Conservation (phyloP, 2,797 vertebrate genomes). For the Dallia pectoralis region DNA sequence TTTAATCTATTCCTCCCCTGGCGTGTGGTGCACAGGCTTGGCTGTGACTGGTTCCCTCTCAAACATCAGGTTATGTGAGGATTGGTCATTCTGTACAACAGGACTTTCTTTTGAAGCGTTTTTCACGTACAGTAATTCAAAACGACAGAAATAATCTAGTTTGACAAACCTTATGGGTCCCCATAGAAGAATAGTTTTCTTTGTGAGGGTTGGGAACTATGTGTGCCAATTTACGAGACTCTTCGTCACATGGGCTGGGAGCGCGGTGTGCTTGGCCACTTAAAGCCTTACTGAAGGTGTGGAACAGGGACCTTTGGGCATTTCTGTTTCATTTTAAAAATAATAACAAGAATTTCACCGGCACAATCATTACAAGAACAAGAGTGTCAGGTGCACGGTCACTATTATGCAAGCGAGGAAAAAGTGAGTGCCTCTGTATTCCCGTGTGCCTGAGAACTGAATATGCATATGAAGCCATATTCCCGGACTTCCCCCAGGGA, state of each 20-base stretch:
- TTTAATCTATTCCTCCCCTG: slow-evolving; percentile 34
- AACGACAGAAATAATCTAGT: no score
- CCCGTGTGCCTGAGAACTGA: background rate
- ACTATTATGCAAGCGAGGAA: slow-evolving; percentile 37
- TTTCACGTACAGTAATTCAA: no score
- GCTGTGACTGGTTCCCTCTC: slow-evolving; percentile 24
- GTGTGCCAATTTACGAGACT: no score
- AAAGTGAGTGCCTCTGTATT: slow-evolving; percentile 13
- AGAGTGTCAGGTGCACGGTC: slow-evolving; percentile 33
- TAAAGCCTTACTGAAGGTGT: no score
- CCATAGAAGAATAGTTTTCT: no score
- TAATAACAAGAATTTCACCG: no score
- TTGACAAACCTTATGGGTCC: no score
- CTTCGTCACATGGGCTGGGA: no score
- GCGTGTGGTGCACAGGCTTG: slow-evolving; percentile 26
- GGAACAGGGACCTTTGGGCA: no score
- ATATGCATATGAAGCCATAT: background rate
- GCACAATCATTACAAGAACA: slow-evolving; percentile 41
- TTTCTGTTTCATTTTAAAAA: no score
- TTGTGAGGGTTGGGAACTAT: no score
- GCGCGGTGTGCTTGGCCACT: no score
- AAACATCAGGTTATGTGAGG: background rate
- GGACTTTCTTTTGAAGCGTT: background rate
- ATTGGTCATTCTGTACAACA: slow-evolving; percentile 9
- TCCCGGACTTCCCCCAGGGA: background rate